These are phyloP conservation scores for Epinephelus coioides DNA, from an alignment of 2,797 vertebrate genomes.

Conservation along the genomic window DNA sequence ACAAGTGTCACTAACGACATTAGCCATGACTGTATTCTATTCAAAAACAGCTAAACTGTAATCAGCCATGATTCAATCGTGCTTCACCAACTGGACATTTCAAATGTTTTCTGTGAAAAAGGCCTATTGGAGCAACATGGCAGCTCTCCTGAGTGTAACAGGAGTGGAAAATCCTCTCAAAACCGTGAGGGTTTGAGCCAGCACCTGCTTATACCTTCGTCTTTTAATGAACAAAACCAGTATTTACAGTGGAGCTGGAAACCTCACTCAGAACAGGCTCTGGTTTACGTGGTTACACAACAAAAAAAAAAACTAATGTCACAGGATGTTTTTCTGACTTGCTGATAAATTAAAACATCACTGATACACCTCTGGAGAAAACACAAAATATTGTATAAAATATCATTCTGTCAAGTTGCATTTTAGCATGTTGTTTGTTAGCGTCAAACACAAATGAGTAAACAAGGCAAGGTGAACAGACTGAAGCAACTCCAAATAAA, in stretches of 20 bases:
- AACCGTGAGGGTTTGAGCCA: not conserved
- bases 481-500: conserved; percentile 44
- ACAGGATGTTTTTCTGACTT: not conserved
- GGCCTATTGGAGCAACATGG: not conserved
- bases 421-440: conserved; percentile 2
- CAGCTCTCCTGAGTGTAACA: not conserved
- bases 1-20: too few species aligned
- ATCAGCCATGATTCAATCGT: not conserved
- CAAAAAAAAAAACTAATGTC: not conserved
- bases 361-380: not conserved
- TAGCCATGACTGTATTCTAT: too few species aligned
- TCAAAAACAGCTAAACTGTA: not conserved
- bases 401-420: not conserved
- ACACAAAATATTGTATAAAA: not conserved
- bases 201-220: not conserved
- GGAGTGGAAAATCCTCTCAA: not conserved
- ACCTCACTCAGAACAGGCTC: not conserved
- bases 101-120: not conserved
- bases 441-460: conserved; percentile 21
- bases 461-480: conserved; percentile 14
- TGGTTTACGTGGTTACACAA: not conserved
- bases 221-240: not conserved
- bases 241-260: not conserved
- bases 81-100: not conserved
- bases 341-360: not conserved